Conservation (phyloP, 2,888 invertebrate genomes). For the Mamestra brassicae region DNA sequence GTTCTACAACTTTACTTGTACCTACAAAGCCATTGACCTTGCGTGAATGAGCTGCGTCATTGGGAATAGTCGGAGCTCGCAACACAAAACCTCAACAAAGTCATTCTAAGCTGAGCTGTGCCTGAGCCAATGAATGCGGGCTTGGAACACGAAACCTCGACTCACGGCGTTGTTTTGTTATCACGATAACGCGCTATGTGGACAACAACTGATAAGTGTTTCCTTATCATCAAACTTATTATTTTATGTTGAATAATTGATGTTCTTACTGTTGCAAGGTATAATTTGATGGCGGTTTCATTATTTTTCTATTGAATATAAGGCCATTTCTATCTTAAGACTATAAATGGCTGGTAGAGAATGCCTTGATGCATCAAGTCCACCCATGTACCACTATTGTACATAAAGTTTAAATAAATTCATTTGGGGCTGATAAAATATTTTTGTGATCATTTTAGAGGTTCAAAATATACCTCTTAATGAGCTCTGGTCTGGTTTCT, state of each 20-base stretch:
- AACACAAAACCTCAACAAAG: constrained; percentile 82
- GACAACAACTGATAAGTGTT: constrained; percentile 45
- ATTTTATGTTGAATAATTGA: constrained; percentile 38
- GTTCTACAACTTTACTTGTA: constrained; percentile 33
- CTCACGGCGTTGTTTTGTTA: constrained; percentile 52
- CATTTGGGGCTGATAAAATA: neutral
- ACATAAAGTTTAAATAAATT: no score
- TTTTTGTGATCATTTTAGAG: neutral
- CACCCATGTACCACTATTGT: no score
- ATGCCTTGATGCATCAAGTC: no score
- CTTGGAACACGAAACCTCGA: constrained; percentile 71
- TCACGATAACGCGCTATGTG: constrained; percentile 61
- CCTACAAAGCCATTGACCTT: constrained; percentile 63
- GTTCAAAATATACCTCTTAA: constrained; percentile 93
- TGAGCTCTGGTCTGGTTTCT: constrained; percentile 96
- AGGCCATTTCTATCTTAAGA: neutral
- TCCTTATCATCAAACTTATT: constrained; percentile 48
- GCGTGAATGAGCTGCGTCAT: constrained; percentile 63
- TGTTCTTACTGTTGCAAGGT: constrained; percentile 15
- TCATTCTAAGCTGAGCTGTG: constrained; percentile 27
- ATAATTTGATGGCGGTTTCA: neutral
- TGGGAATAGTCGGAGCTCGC: constrained; percentile 76
- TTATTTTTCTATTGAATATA: neutral
- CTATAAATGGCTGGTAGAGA: no score
- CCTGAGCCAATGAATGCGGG: constrained; percentile 31